phyloP scores from a whole-genome alignment of 1,140 invertebrate species.

The Telenomus remus region DNA sequence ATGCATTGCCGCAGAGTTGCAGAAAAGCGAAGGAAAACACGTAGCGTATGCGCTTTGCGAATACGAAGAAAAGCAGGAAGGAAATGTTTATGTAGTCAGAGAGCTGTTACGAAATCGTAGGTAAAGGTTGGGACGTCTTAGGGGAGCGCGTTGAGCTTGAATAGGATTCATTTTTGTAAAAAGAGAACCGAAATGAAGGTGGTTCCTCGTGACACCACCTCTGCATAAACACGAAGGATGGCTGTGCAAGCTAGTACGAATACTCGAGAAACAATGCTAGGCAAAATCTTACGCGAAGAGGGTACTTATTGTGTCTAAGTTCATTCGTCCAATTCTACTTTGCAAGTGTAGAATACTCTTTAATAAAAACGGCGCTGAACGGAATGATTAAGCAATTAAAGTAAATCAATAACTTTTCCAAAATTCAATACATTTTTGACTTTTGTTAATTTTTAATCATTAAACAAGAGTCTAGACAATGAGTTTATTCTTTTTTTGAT shows the following conservation, averaged over 20 bases:
- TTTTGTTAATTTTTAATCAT: too few relatives aligned
- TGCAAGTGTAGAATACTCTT: too few relatives aligned
- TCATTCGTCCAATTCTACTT: conserved; percentile 43
- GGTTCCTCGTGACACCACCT: conserved; percentile 49
- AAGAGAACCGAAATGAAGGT: conserved; percentile 54
- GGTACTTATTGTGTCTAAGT: conserved; percentile 53
- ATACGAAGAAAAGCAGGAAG: conserved; percentile 56
- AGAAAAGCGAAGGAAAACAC: conserved; percentile 51
- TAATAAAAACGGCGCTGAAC: too few relatives aligned
- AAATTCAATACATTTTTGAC: too few relatives aligned
- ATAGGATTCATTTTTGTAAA: conserved; percentile 55
- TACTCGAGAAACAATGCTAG: conserved; percentile 53
- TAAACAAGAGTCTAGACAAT: too few relatives aligned
- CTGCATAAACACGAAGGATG: conserved; percentile 57
- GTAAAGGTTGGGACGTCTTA: conserved; percentile 51
- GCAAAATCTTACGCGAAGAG: conserved; percentile 55
- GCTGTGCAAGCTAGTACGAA: conserved; percentile 43
- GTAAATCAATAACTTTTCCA: too few relatives aligned
- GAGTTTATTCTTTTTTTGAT: too few relatives aligned
- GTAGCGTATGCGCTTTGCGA: conserved; percentile 51
- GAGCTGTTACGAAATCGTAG: conserved; percentile 51
- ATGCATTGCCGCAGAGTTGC: conserved; percentile 51
- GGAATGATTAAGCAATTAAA: too few relatives aligned
- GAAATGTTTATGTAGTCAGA: conserved; percentile 56
- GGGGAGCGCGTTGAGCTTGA: conserved; percentile 37